A percentile compares a stretch with the other conserved stretches of the same genome.
Conservation (phyloP, 2,113 vertebrate species). For the Ellobius talpinus region DNA sequence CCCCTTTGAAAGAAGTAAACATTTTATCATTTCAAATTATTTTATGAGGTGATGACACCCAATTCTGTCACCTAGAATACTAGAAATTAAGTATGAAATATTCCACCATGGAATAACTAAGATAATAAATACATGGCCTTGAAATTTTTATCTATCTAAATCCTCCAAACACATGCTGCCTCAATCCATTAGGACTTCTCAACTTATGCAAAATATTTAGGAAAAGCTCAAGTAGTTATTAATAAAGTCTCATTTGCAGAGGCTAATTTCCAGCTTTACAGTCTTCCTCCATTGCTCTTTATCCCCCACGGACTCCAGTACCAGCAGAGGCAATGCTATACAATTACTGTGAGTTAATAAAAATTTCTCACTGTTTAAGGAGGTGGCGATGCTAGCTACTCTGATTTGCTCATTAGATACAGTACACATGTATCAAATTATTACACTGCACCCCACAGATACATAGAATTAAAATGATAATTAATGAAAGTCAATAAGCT, state of each 20-base stretch:
- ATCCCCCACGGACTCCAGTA: neutral
- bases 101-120: neutral
- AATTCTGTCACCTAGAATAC: slow-evolving; percentile 24
- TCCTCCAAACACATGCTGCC: neutral
- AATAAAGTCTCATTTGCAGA: neutral
- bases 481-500: slow-evolving; percentile 24
- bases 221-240: slow-evolving; percentile 24
- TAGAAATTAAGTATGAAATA: slow-evolving; percentile 49
- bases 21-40: slow-evolving; percentile 6
- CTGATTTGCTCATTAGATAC: neutral
- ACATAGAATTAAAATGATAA: neutral
- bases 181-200: slow-evolving; percentile 35
- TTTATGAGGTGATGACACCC: neutral
- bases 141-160: neutral
- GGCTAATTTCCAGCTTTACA: neutral
- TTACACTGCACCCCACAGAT: neutral
- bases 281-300: slow-evolving; percentile 22
- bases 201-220: neutral
- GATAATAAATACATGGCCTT: neutral
- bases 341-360: neutral
- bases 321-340: neutral
- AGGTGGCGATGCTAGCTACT: neutral
- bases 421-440: neutral
- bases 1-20: neutral
- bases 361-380: slow-evolving; percentile 15